A percentile compares a stretch with the other conserved stretches of the same genome.
Conservation (phyloP, 2,888 invertebrate genomes). For the Apamea monoglypha region DNA sequence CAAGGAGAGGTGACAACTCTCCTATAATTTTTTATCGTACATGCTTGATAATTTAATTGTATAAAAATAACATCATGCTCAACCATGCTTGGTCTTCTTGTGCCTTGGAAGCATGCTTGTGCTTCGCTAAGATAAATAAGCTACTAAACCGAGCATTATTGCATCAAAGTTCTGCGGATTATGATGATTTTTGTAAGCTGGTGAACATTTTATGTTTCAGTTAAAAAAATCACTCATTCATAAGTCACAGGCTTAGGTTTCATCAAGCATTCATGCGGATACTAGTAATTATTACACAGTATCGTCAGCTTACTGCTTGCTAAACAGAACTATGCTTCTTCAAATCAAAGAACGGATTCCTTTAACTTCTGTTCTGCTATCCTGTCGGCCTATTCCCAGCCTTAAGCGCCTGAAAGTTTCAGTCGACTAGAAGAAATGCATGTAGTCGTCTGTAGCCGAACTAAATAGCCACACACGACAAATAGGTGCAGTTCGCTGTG, state of each 20-base stretch:
- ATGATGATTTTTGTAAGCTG: not conserved
- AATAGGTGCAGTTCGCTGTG: constrained; percentile 33
- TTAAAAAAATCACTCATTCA: not conserved
- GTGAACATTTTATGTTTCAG: not conserved
- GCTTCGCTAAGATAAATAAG: not conserved
- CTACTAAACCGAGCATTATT: not conserved
- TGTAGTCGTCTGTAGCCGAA: constrained; percentile 33
- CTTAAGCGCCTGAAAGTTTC: constrained; percentile 15
- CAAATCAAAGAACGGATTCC: not conserved
- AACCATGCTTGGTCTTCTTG: not conserved
- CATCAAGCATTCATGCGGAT: constrained; percentile 1
- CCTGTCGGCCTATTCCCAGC: constrained; percentile 44
- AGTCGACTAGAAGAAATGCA: constrained; percentile 35
- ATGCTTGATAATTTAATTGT: not conserved
- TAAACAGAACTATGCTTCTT: not conserved
- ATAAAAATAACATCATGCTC: not conserved
- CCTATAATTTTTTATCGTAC: not conserved
- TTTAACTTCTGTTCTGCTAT: not conserved
- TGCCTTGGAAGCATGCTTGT: constrained; percentile 2
- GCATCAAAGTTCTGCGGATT: not conserved
- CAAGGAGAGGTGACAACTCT: not conserved
- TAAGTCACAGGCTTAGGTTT: not conserved
- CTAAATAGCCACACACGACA: constrained; percentile 16
- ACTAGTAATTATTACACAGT: not conserved
- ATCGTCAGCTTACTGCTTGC: not conserved